Evolutionary conservation across 2,888 invertebrate species (phyloP).

Genomic region (Mermis nigrescens): DNA sequence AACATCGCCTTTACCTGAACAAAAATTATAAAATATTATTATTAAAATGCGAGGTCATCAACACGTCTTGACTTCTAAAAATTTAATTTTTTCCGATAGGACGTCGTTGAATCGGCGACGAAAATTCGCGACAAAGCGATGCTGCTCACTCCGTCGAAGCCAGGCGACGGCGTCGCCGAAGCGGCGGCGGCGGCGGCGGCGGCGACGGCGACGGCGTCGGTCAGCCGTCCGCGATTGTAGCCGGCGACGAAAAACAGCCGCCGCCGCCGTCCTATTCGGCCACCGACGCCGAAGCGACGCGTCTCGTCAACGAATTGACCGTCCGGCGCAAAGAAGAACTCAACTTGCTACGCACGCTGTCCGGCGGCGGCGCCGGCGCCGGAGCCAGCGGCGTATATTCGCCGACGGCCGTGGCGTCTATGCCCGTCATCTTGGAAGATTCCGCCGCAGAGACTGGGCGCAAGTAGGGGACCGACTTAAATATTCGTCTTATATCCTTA

Average conservation of each 20-base stretch:
- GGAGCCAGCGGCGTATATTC: background rate
- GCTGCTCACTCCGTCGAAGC: background rate
- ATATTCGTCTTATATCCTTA: no score
- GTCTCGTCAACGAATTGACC: background rate
- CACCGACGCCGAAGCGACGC: background rate
- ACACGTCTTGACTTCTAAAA: no score
- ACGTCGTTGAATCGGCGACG: background rate
- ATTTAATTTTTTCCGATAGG: no score
- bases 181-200: background rate
- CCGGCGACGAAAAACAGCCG: no score
- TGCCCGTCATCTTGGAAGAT: background rate
- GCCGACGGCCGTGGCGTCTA: background rate
- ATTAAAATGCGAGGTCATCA: no score
- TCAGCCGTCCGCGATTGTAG: no score
- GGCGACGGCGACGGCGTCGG: background rate
- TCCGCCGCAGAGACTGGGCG: no score
- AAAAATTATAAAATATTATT: no score
- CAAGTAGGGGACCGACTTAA: no score
- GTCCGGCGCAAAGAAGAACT: background rate
- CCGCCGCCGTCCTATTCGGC: background rate
- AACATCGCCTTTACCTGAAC: no score
- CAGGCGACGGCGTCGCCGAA: background rate
- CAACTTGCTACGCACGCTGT: background rate
- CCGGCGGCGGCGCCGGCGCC: background rate
- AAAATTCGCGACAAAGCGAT: background rate